A percentile compares a stretch with the other conserved stretches of the same genome.
Evolutionary conservation across 2,888 invertebrate genomes (phyloP).

Genomic region (Ernsta delagoae): DNA sequence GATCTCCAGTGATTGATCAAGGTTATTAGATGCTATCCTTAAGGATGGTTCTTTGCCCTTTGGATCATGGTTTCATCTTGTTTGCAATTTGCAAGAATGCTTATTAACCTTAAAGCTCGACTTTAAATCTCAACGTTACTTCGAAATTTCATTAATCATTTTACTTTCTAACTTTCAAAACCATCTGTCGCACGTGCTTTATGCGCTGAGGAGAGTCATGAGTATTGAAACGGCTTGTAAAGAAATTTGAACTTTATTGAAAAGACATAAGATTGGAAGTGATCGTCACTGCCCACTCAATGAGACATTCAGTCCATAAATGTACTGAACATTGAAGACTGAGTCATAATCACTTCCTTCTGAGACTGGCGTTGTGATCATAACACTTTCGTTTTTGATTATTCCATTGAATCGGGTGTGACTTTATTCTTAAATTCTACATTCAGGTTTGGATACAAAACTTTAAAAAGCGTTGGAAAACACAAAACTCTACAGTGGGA

Average conservation of each 20-base stretch:
- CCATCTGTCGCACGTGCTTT: conserved; percentile 18
- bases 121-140: neutral
- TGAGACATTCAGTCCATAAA: conserved; percentile 21
- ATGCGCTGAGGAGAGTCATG: conserved; percentile 5
- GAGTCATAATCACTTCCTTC: conserved; percentile 33
- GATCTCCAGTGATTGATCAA: too few species aligned
- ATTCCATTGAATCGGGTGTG: conserved; percentile 13
- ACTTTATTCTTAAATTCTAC: neutral
- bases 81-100: neutral
- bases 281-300: conserved; percentile 11
- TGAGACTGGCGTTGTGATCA: conserved; percentile 17
- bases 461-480: neutral
- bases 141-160: conserved; percentile 25
- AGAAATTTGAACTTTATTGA: neutral
- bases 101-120: neutral
- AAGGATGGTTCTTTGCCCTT: too few species aligned
- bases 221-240: neutral
- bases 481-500: too few species aligned
- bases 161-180: conserved; percentile 36
- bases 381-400: conserved; percentile 30
- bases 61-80: neutral
- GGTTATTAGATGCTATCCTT: too few species aligned
- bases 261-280: neutral
- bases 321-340: conserved; percentile 13
- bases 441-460: neutral